Evolutionary conservation across 2,113 vertebrate genomes (phyloP).

Genomic region (Scophthalmus maximus): DNA sequence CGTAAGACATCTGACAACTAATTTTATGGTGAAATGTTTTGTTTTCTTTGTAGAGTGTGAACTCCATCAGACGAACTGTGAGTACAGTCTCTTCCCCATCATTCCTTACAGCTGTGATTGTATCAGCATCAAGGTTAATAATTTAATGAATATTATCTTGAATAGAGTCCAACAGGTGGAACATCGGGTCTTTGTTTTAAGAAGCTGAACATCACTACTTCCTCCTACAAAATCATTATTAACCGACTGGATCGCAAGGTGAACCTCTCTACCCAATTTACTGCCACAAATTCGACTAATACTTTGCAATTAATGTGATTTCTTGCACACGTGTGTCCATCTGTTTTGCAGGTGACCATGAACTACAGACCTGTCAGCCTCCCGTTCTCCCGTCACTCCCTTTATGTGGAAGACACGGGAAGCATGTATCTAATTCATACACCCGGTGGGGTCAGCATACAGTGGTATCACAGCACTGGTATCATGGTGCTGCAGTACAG

Average conservation of each 20-base stretch:
- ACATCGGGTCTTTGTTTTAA: constrained; percentile 95
- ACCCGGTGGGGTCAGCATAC: constrained; percentile 90
- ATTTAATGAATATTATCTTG: not conserved
- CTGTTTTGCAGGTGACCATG: constrained; percentile 86
- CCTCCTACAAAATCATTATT: constrained; percentile 86
- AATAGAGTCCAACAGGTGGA: constrained; percentile 87
- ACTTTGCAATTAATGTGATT: not conserved
- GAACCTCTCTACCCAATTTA: constrained; percentile 23
- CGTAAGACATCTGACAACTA: not conserved
- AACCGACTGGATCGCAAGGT: constrained; percentile 92
- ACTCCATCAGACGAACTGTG: constrained; percentile 92
- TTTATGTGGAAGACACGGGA: constrained; percentile 94
- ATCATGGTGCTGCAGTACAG: constrained; percentile 93
- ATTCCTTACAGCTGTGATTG: not conserved
- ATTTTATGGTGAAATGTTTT: constrained; percentile 17
- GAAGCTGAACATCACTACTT: constrained; percentile 93
- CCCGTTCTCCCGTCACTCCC: constrained; percentile 88
- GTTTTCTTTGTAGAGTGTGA: constrained; percentile 88
- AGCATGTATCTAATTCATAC: constrained; percentile 93
- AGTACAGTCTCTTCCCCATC: constrained; percentile 75
- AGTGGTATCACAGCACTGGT: constrained; percentile 97
- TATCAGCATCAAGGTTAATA: not conserved
- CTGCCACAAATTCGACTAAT: not conserved
- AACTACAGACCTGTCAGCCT: constrained; percentile 88
- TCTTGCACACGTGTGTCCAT: not conserved